Evolutionary conservation across 2,888 invertebrate species (phyloP), one percentile per base, ranked within the genome.

Genomic region (Nasonia oneida): DNA sequence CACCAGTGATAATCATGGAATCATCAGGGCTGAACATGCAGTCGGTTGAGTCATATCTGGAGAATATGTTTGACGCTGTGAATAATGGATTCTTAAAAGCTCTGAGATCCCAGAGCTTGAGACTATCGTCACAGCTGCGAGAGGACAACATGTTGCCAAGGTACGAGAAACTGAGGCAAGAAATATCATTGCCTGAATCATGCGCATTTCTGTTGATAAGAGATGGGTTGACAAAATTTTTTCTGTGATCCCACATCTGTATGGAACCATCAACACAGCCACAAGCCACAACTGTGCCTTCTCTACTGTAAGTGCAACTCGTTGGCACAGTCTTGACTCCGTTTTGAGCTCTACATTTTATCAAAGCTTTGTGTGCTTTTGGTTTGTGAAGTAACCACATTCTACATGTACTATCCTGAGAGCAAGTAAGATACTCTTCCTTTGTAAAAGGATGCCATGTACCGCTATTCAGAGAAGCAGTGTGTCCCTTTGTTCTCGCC

Each of bases 241-340:
- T 98, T 47, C 98, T 95, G 79, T 98, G 97, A 92, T 99, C 99
- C 99, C 99, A 99, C 94, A 99, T 96, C 93, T 99, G 99, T 81
- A 99, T 95, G 0, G 98, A 98, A 0, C 99, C 99, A 93, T 99
- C 99, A 73, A 95, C 95, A 91, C 99, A 99, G 0, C 97, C 99
- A 84, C 98, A 97, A 0, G 97, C 97, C 5, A 99, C 97, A 0
- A 97, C 95, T 83, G 96, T 96, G 0, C 98, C 98, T 91, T 98
- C 98, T 76, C 97, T 94, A 76, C 96, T 98, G 92, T 96, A 99
- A 0, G 95, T 94, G 92, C 98, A 98, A 0, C 98, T 94, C 0
- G 97, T 97, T 0, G 99, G 98, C 86, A 96, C 95, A 0, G 97
- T 97, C 92, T 97, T 97, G 0, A 98, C 94, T 0, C 99, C 99